Evolutionary conservation across 1,140 invertebrate genomes (phyloP).

Genomic region (Drosophila suzukii): DNA sequence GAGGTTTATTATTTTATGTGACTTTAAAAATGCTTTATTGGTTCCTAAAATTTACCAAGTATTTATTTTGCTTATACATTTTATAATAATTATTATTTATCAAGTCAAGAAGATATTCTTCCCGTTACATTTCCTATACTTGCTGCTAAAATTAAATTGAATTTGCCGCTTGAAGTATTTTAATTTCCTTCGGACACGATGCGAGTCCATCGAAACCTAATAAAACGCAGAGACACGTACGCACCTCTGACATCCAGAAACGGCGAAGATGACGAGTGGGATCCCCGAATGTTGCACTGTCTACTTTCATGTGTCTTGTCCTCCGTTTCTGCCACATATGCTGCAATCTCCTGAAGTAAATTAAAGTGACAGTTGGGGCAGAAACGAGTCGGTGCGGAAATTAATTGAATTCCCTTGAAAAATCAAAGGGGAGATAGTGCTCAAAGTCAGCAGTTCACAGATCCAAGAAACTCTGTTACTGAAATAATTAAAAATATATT

Average conservation of each 20-base stretch:
- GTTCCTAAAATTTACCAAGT: not conserved
- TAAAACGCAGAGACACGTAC: slow-evolving; percentile 52
- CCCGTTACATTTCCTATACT: not conserved
- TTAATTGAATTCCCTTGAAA: slow-evolving; percentile 20
- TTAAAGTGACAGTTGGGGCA: slow-evolving; percentile 47
- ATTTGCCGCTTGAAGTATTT: slow-evolving; percentile 74
- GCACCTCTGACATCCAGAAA: slow-evolving; percentile 22
- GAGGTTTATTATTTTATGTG: not conserved
- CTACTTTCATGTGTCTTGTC: slow-evolving; percentile 3
- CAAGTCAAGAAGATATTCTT: not conserved
- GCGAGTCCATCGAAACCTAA: slow-evolving; percentile 57
- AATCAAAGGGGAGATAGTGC: not conserved
- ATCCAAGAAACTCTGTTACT: not conserved
- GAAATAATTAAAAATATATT: no score
- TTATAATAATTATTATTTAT: not conserved
- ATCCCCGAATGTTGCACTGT: slow-evolving; percentile 24
- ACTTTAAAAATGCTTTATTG: not conserved
- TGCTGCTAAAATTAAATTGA: slow-evolving; percentile 61
- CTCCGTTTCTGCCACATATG: slow-evolving; percentile 42
- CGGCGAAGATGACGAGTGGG: slow-evolving; percentile 33
- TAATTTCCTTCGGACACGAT: slow-evolving; percentile 68
- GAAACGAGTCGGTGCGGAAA: slow-evolving; percentile 24
- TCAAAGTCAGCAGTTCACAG: not conserved
- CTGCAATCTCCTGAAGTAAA: slow-evolving; percentile 33
- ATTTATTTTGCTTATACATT: not conserved